Evolutionary conservation across 2,113 vertebrate genomes (phyloP), one percentile per base, ranked within the genome.

Genomic region (Dascyllus trimaculatus): DNA sequence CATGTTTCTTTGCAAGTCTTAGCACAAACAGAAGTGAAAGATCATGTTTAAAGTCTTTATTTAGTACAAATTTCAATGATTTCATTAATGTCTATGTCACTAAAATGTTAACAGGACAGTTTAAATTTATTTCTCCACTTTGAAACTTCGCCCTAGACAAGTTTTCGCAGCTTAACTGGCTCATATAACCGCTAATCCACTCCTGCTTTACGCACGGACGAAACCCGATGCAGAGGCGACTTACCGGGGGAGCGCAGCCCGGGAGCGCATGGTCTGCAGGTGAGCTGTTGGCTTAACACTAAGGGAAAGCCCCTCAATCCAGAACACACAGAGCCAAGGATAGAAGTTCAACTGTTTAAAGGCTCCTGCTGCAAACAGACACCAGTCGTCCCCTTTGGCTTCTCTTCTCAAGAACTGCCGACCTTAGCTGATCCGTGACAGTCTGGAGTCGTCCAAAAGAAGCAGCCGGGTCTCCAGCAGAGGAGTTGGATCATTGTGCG

Each of bases 181-280:
- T 35, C 18, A 4, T 19, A 18, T 2, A n/a, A 2, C 40, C 11
- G 11, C 40, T 4, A 14, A 43, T 43, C 40, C 29, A 29, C 11
- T 29, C 5, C 56, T 22, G 14, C n/a, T 14, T 61, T 58, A 45
- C 54, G 32, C 77, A 29, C 48, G 21, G 19, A 71, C 17, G n/a
- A 17, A 35, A 19, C 25, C 13, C 43, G 56, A 66, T 24, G 11
- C 0, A 10, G 11, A 21, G 59, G 19, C 2, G n/a, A 80, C 92
- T 90, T 84, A 93, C 91, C 90, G 21, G 26, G 63, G 70, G 32
- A 62, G 82, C 82, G 76, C 90, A 53, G 72, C 77, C 46, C 45
- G 25, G 81, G 72, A 64, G 84, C 82, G 81, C 86, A 89, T 90
- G 84, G 71, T 84, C 60, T 77, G 72, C 89, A 92, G 91, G 91